Percentiles rank a stretch among this genome's conserved stretches.
Conservation (phyloP, 2,888 invertebrate species). For the Chelonus formosanus region DNA sequence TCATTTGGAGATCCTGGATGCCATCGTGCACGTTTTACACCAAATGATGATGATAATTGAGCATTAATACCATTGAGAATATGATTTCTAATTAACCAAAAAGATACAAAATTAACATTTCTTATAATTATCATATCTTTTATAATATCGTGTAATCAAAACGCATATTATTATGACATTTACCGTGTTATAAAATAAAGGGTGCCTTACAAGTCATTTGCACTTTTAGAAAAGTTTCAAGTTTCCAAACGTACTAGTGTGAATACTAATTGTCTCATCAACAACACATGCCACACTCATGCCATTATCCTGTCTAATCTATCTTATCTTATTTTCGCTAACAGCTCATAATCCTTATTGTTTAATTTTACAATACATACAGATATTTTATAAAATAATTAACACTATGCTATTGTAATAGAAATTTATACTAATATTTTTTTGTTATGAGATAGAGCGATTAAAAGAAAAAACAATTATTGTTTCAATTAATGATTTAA, state of each 20-base stretch:
- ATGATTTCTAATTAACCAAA: constrained; percentile 69
- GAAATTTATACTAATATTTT: too few relatives aligned
- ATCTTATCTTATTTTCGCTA: constrained; percentile 10
- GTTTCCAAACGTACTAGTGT: constrained; percentile 40
- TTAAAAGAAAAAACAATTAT: not conserved
- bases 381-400: too few relatives aligned
- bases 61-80: constrained; percentile 78
- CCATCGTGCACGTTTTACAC: constrained; percentile 81
- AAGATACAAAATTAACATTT: not conserved
- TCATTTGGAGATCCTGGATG: constrained; percentile 84
- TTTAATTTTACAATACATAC: too few relatives aligned
- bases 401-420: too few relatives aligned
- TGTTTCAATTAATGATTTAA: not conserved
- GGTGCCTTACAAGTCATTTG: not conserved
- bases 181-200: constrained; percentile 1
- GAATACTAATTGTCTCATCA: constrained; percentile 66
- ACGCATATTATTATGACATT: constrained; percentile 5
- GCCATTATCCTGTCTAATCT: constrained; percentile 5
- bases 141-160: not conserved
- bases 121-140: not conserved
- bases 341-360: too few relatives aligned
- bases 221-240: constrained; percentile 12
- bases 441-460: not conserved
- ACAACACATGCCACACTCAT: constrained; percentile 62
- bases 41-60: constrained; percentile 68